phyloP scores from a whole-genome alignment of 2,113 vertebrate species.

The Reinhardtius hippoglossoides region DNA sequence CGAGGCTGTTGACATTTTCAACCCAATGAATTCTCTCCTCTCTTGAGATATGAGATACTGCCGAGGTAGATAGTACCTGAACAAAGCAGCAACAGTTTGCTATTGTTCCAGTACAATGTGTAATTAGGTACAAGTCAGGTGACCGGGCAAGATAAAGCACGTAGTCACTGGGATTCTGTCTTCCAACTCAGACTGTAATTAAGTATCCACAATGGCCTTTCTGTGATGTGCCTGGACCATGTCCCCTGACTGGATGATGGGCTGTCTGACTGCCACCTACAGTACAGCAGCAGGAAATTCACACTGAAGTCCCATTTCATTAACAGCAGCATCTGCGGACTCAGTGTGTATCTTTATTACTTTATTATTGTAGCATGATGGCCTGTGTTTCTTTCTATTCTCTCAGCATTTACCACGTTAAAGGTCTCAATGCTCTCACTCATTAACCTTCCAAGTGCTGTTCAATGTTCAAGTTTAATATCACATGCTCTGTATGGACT shows the following conservation, averaged over 20 bases:
- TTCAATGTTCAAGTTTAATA: constrained; percentile 1
- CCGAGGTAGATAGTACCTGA: constrained; percentile 35
- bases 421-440: constrained; percentile 7
- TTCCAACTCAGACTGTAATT: constrained; percentile 61
- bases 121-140: constrained; percentile 63
- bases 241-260: constrained; percentile 22
- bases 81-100: constrained; percentile 59
- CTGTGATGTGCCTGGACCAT: constrained; percentile 41
- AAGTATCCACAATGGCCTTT: constrained; percentile 56
- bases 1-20: constrained; percentile 61
- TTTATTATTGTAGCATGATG: neutral
- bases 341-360: neutral
- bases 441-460: neutral
- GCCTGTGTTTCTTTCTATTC: constrained; percentile 30
- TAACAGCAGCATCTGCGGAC: constrained; percentile 17
- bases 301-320: constrained; percentile 16
- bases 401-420: constrained; percentile 3
- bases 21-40: constrained; percentile 51
- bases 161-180: constrained; percentile 44
- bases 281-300: neutral
- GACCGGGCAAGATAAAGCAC: constrained; percentile 58
- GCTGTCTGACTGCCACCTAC: constrained; percentile 11
- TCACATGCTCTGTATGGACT: neutral
- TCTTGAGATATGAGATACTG: constrained; percentile 57
- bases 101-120: constrained; percentile 67